phyloP scores from a whole-genome alignment of 2,888 invertebrate genomes.

The Iselma pallidipennis region DNA sequence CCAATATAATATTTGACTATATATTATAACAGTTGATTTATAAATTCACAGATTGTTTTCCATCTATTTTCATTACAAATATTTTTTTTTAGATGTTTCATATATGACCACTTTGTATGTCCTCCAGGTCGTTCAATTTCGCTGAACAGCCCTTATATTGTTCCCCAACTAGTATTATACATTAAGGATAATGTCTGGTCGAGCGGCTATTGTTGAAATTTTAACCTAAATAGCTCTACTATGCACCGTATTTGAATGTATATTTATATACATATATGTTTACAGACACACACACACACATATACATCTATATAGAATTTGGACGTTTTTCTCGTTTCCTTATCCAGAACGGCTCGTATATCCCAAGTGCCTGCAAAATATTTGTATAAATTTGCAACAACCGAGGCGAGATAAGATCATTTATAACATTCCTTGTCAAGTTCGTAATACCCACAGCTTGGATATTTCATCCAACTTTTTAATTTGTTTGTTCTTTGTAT shows the following conservation, averaged over 20 bases:
- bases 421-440: conserved; percentile 30
- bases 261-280: too few species aligned
- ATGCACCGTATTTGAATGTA: not conserved
- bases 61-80: too few species aligned
- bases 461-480: conserved; percentile 13
- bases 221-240: conserved; percentile 8
- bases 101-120: not conserved
- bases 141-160: not conserved
- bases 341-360: conserved; percentile 24
- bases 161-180: not conserved
- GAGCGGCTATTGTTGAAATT: conserved; percentile 8
- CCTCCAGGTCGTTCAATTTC: not conserved
- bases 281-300: not conserved
- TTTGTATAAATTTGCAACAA: conserved; percentile 32
- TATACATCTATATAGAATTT: not conserved
- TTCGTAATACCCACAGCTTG: conserved; percentile 9
- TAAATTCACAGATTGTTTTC: too few species aligned
- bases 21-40: too few species aligned
- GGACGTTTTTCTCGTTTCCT: conserved; percentile 21
- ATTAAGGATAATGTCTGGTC: not conserved
- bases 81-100: not conserved
- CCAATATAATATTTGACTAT: too few species aligned
- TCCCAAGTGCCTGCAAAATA: conserved; percentile 29
- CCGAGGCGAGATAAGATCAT: conserved; percentile 27
- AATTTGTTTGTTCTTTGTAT: conserved; percentile 14